These are phyloP conservation scores for Idaea biselata DNA, from an alignment of 2,888 invertebrate species.

Conservation along the genomic window DNA sequence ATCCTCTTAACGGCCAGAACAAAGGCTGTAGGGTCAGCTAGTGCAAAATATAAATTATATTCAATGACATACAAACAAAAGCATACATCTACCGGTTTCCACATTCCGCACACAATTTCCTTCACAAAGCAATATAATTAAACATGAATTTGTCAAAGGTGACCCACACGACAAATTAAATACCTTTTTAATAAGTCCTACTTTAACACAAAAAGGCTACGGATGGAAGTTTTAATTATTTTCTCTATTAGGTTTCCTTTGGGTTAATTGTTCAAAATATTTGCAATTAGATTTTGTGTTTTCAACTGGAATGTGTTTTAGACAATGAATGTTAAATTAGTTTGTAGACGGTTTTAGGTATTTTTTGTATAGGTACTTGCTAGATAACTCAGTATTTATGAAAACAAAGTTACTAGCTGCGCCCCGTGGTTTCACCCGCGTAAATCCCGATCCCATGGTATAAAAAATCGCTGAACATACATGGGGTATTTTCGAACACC, in stretches of 20 bases:
- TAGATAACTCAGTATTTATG: too few species aligned
- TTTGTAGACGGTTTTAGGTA: background rate
- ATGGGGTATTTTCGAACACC: too few species aligned
- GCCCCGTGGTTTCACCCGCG: too few species aligned
- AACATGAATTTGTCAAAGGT: background rate
- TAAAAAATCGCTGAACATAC: too few species aligned
- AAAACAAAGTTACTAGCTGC: too few species aligned
- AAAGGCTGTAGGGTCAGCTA: too few species aligned
- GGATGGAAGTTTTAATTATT: background rate
- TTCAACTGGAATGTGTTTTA: background rate
- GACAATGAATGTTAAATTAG: background rate
- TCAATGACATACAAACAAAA: too few species aligned
- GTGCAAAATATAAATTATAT: too few species aligned
- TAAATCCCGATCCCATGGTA: too few species aligned
- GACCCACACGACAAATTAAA: background rate
- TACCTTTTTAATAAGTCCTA: background rate
- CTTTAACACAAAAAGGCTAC: background rate
- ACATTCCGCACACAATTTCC: too few species aligned
- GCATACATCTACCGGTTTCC: too few species aligned
- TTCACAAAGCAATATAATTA: slow-evolving; percentile 2
- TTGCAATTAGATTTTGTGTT: background rate
- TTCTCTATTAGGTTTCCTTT: background rate
- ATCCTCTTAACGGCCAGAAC: too few species aligned
- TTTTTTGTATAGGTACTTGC: background rate
- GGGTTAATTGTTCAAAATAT: background rate